These are phyloP conservation scores for Apis dorsata DNA, from an alignment of 1,140 invertebrate genomes.

Conservation along the genomic window DNA sequence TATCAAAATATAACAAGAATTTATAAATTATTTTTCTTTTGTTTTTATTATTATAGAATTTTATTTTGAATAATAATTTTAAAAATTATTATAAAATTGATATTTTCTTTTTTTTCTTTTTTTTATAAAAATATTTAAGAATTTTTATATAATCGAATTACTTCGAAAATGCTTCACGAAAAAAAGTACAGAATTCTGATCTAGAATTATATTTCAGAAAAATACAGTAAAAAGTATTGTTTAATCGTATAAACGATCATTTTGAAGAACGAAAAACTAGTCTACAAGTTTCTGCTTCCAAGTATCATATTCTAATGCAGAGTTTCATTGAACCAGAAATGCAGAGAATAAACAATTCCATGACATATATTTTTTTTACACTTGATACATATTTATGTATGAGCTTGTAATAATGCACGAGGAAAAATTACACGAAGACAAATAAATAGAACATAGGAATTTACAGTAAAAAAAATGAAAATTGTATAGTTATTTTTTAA, in stretches of 20 bases:
- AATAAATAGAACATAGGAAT: background rate
- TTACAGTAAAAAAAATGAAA: background rate
- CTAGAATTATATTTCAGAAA: background rate
- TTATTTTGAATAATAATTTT: no score
- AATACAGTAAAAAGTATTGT: background rate
- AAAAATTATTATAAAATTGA: no score
- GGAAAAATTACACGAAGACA: background rate
- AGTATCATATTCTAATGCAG: background rate
- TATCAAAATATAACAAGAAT: no score
- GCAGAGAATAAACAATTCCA: background rate
- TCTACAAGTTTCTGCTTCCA: background rate
- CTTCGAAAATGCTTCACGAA: no score
- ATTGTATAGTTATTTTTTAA: background rate
- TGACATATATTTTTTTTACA: constrained; percentile 9
- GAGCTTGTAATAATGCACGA: background rate
- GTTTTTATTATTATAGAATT: no score
- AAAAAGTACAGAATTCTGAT: no score
- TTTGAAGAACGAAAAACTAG: background rate
- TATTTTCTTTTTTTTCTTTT: no score
- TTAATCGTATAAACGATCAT: background rate
- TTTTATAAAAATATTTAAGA: no score
- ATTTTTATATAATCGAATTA: no score
- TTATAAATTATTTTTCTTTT: no score
- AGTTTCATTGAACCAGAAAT: background rate
- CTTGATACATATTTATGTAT: background rate